Percentiles rank a stretch among this genome's conserved stretches.
phyloP scores from a whole-genome alignment of 1,140 invertebrate genomes.

The Bombus difficillimus region DNA sequence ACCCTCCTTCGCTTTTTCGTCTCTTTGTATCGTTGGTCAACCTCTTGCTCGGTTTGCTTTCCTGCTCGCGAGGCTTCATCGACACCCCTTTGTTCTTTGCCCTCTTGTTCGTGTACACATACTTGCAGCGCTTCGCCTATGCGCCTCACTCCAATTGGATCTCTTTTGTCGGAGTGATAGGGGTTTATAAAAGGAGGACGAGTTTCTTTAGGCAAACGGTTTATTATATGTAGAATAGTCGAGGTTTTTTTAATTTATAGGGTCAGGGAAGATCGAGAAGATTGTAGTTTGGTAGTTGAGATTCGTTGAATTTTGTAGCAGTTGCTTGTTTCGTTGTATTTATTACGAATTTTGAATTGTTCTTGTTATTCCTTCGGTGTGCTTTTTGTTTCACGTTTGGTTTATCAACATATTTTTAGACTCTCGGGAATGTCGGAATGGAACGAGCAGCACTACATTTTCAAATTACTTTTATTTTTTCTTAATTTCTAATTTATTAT shows the following conservation, averaged over 20 bases:
- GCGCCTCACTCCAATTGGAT: not conserved
- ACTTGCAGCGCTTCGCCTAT: not conserved
- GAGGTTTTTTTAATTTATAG: not conserved
- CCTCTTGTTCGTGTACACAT: not conserved
- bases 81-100: not conserved
- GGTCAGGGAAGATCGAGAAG: not conserved
- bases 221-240: not conserved
- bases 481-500: no score
- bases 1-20: not conserved
- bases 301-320: no score
- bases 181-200: not conserved
- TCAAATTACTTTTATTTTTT: no score
- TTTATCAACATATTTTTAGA: no score
- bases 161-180: not conserved
- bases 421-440: no score
- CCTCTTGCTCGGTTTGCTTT: not conserved
- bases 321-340: no score
- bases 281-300: not conserved
- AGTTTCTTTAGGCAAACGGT: not conserved
- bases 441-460: no score
- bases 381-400: no score
- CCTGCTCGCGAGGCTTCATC: not conserved
- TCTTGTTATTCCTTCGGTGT: no score
- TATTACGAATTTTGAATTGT: no score
- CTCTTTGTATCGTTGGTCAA: not conserved